Conservation (phyloP, 2,888 invertebrate genomes). For the Druceiella hillmani region DNA sequence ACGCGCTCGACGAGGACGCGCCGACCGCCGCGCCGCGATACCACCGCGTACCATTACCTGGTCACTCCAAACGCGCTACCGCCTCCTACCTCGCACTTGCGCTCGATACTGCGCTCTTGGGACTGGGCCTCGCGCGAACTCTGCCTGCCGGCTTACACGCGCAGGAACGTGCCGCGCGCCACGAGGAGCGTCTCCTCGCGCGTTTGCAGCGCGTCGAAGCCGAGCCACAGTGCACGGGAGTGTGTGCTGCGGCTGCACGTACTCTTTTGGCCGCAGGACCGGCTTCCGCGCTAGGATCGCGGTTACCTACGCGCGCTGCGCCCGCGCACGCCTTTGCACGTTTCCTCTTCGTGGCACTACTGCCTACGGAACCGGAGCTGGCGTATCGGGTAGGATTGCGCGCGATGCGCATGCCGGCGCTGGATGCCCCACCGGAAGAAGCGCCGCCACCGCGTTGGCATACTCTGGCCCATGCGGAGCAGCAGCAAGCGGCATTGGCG, state of each 20-base stretch:
- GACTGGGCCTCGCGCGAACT: conserved; percentile 72
- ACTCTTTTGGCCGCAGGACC: conserved; percentile 73
- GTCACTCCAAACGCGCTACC: conserved; percentile 64
- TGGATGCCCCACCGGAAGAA: no score
- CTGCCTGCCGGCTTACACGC: conserved; percentile 76
- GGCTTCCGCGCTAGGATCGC: conserved; percentile 64
- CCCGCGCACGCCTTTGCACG: conserved; percentile 82
- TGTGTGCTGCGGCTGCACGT: conserved; percentile 61
- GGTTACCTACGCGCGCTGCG: conserved; percentile 74
- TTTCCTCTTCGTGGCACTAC: conserved; percentile 70
- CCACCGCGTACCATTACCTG: conserved; percentile 71
- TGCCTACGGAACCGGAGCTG: conserved; percentile 69
- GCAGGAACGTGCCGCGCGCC: conserved; percentile 57
- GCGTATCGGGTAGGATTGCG: conserved; percentile 74
- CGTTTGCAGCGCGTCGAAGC: conserved; percentile 72
- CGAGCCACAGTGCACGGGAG: conserved; percentile 61
- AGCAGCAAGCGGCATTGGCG: conserved; percentile 73
- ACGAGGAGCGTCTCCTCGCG: conserved; percentile 72
- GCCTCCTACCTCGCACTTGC: conserved; percentile 73
- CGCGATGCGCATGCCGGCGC: conserved; percentile 76
- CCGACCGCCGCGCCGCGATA: conserved; percentile 54
- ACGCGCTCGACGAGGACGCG: conserved; percentile 49
- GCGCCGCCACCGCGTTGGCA: conserved; percentile 77
- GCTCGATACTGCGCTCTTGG: conserved; percentile 72
- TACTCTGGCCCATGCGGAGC: conserved; percentile 73